A percentile compares a stretch with the other conserved stretches of the same genome.
phyloP scores from a whole-genome alignment of 2,113 vertebrate genomes.

The Microtus ochrogaster region DNA sequence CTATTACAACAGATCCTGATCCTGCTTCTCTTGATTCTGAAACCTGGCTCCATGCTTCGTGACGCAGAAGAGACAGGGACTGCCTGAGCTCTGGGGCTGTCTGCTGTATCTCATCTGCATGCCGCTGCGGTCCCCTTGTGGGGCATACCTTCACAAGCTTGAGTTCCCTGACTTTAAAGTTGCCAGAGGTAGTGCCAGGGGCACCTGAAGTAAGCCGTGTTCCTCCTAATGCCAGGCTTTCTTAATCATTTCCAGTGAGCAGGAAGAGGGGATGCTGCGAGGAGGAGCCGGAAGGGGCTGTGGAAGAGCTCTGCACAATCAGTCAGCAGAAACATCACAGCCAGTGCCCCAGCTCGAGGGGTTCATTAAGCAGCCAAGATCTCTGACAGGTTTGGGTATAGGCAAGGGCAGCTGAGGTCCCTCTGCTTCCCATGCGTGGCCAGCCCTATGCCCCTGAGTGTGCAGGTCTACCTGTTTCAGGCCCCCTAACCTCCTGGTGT shows the following conservation, averaged over 20 bases:
- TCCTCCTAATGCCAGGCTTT: conserved; percentile 55
- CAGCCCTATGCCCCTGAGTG: conserved; percentile 34
- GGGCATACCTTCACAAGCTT: not conserved
- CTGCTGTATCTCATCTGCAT: not conserved
- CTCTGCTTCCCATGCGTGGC: conserved; percentile 74
- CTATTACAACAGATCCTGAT: no score
- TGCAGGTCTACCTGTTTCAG: conserved; percentile 53
- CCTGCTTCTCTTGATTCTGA: not conserved
- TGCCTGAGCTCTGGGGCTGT: not conserved
- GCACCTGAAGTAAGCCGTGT: not conserved
- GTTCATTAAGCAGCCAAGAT: conserved; percentile 91
- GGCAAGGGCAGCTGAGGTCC: conserved; percentile 78
- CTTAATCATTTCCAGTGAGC: conserved; percentile 51
- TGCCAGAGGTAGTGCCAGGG: not conserved
- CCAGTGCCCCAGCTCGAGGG: conserved; percentile 86
- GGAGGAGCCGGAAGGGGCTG: conserved; percentile 52
- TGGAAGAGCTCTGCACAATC: conserved; percentile 86
- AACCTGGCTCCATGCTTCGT: not conserved
- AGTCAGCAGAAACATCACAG: conserved; percentile 92
- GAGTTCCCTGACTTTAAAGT: conserved; percentile 66
- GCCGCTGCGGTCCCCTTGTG: not conserved
- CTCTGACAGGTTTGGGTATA: conserved; percentile 88
- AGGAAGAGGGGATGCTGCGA: conserved; percentile 38
- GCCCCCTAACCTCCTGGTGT: not conserved
- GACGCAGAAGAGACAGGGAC: not conserved